These are phyloP conservation scores for Trichopoda pennipes DNA, from an alignment of 2,888 invertebrate species.

Conservation along the genomic window DNA sequence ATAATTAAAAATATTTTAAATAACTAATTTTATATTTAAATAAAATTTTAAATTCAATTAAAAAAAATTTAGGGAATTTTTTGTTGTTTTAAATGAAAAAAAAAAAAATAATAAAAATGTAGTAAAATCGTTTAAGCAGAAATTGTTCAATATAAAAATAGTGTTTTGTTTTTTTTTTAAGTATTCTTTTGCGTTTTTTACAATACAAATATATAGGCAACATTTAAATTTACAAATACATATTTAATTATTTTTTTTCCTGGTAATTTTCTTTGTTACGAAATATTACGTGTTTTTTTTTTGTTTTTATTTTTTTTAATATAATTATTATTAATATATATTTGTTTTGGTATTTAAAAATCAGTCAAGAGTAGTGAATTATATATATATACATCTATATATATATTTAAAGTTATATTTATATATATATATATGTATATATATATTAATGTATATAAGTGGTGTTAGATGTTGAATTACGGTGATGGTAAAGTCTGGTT, in stretches of 20 bases:
- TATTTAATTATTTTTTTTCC: constrained; percentile 49
- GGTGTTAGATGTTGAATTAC: constrained; percentile 53
- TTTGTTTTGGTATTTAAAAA: constrained; percentile 66
- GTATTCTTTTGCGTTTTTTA: constrained; percentile 42
- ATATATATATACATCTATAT: constrained; percentile 24
- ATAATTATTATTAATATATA: constrained; percentile 38
- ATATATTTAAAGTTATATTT: constrained; percentile 46
- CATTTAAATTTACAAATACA: constrained; percentile 72
- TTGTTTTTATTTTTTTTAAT: constrained; percentile 19
- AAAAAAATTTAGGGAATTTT: no score
- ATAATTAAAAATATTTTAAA: no score
- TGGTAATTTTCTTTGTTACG: constrained; percentile 47
- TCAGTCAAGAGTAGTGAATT: constrained; percentile 69
- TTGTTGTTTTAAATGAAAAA: no score
- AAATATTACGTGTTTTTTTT: constrained; percentile 47
- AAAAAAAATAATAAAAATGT: background rate
- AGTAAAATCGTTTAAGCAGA: constrained; percentile 11
- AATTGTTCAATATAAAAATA: constrained; percentile 56
- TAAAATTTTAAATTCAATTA: no score
- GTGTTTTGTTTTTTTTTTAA: constrained; percentile 38
- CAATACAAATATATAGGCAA: constrained; percentile 70
- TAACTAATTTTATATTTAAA: no score
- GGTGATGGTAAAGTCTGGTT: constrained; percentile 51
- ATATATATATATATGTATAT: constrained; percentile 64
- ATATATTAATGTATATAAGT: constrained; percentile 69